phyloP scores from a whole-genome alignment of 2,797 vertebrate species.

The Crotalus adamanteus region DNA sequence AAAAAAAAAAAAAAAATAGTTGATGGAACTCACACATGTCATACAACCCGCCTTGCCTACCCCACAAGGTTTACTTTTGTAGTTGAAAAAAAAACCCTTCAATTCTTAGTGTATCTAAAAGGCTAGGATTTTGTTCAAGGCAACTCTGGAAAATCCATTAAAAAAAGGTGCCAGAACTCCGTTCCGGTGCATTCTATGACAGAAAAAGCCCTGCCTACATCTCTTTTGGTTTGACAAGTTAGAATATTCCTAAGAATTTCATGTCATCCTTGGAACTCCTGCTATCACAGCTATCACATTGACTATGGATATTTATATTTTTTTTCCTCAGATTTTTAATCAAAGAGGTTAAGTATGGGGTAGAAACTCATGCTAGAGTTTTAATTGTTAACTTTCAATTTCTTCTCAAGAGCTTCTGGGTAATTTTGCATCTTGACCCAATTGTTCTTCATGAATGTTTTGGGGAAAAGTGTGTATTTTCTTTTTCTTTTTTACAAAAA shows the following conservation, averaged over 20 bases:
- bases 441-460: neutral
- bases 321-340: neutral
- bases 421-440: neutral
- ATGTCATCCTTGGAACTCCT: neutral
- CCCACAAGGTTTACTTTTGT: too few species aligned
- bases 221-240: neutral
- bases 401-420: neutral
- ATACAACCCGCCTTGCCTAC: too few species aligned
- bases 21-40: too few species aligned
- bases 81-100: too few species aligned
- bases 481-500: neutral
- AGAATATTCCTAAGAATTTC: neutral
- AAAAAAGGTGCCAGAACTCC: too few species aligned
- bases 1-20: too few species aligned
- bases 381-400: neutral
- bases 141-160: too few species aligned
- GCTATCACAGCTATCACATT: neutral
- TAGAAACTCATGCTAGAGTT: neutral
- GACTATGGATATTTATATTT: neutral
- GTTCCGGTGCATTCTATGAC: too few species aligned
- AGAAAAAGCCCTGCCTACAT: neutral
- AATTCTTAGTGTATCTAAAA: too few species aligned
- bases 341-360: neutral
- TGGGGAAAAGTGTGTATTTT: neutral
- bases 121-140: too few species aligned